Base-by-base conservation (phyloP, 2,888 invertebrate species). In the Drosophila helvetica region DNA sequence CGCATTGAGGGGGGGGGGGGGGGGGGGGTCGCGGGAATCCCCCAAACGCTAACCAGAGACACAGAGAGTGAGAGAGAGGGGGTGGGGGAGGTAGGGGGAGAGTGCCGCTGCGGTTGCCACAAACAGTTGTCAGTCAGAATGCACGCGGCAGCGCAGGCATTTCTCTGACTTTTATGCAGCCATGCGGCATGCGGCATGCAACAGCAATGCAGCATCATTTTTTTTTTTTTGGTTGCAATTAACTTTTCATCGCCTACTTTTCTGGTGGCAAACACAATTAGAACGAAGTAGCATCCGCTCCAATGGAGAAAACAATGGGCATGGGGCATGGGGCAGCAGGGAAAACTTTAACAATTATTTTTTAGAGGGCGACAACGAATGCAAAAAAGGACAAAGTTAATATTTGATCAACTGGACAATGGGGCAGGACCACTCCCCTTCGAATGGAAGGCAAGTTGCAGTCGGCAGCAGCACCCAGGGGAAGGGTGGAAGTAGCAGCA, bases 331-430 rank as follows among this genome's bases (percentile, higher is more conserved):
- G 3, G 12, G 22, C 22, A 30, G 59, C 22, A 30, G 57, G 52
- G 55, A 45, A 63, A 81, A 74, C 66, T 77, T 79, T 27, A 45
- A 56, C 69, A 84, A 84, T 84, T 63, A 56, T 53, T 48, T 54
- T 61, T 61, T 63, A 47, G 66, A 62, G 60, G 67, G 43, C 52
- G 43, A 60, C 61, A 55, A 62, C 72, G 73, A 77, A 75, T 75
- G 69, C 78, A 85, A 86, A 86, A 71, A 77, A 70, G 74, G 64
- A 30, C 68, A 88, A 87, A 77, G 87, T 79, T 87, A 85, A 85
- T 85, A 85, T 88, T 88, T 87, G 89, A 57, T 56, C 74, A 85
- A 74, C 77, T 77, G 88, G 82, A 85, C 89, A 85, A 88, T 85
- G 88, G 88, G 70, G 2, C 38, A 15, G 15, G 33, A 22, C 6